Conservation (phyloP, 2,797 vertebrate genomes). For the Eleutherodactylus coqui region DNA sequence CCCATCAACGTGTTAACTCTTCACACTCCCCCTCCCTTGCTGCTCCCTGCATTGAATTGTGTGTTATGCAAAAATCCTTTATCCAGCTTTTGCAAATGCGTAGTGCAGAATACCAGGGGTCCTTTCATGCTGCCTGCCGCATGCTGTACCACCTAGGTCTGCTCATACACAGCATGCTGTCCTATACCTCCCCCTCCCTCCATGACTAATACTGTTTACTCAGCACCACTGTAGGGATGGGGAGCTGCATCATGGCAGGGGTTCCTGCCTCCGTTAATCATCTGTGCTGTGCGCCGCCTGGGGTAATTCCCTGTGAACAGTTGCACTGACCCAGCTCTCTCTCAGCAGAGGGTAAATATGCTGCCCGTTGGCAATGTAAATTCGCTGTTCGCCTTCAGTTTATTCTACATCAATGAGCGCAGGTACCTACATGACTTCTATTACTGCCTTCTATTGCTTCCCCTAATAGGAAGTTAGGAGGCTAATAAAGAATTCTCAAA, state of each 20-base stretch:
- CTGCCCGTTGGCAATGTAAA: constrained; percentile 69
- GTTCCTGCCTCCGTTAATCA: constrained; percentile 63
- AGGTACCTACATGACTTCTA: constrained; percentile 67
- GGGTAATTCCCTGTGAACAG: constrained; percentile 71
- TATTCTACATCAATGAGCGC: constrained; percentile 66
- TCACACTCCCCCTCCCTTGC: constrained; percentile 22
- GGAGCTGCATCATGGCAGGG: constrained; percentile 67
- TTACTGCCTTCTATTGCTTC: constrained; percentile 62
- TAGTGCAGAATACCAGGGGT: neutral
- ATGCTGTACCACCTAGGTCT: constrained; percentile 65
- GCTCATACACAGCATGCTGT: constrained; percentile 58
- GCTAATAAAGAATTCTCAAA: constrained; percentile 64
- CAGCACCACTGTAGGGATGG: constrained; percentile 64
- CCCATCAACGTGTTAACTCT: constrained; percentile 13
- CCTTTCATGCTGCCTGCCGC: neutral
- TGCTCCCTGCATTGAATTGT: constrained; percentile 46
- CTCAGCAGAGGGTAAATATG: constrained; percentile 65
- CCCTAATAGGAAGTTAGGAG: constrained; percentile 71
- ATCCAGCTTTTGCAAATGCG: constrained; percentile 64
- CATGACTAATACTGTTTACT: constrained; percentile 69
- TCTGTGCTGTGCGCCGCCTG: constrained; percentile 69
- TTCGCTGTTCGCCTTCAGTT: constrained; percentile 64
- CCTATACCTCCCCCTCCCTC: constrained; percentile 62
- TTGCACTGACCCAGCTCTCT: constrained; percentile 49
- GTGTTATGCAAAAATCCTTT: constrained; percentile 64